Evolutionary conservation across 1,140 invertebrate genomes (phyloP).

Genomic region (Cydia pomonella): DNA sequence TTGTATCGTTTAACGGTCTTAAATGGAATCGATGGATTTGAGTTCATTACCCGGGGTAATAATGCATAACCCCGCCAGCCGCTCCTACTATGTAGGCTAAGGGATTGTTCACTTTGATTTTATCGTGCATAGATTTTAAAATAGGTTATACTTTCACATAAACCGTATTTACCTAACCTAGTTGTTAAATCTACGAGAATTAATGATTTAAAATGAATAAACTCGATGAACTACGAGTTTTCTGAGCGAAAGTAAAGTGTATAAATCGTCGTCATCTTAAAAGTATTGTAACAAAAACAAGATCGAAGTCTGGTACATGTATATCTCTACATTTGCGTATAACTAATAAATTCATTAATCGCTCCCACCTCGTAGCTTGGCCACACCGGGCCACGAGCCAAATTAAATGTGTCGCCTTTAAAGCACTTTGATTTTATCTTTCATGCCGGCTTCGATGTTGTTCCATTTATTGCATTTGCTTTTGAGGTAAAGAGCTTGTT

Average conservation of each 20-base stretch:
- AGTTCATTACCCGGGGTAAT: constrained; percentile 74
- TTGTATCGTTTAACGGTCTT: constrained; percentile 52
- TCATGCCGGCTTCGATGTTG: constrained; percentile 25
- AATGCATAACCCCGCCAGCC: constrained; percentile 59
- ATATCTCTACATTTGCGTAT: neutral
- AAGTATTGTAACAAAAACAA: no score
- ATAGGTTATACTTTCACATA: no score
- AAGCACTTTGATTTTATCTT: constrained; percentile 33
- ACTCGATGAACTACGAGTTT: no score
- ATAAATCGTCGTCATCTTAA: no score
- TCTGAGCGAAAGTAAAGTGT: no score
- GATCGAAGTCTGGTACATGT: no score
- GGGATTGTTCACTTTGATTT: constrained; percentile 26
- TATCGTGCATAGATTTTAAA: neutral
- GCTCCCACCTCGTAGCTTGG: neutral
- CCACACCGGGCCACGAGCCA: constrained; percentile 16
- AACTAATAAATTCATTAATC: neutral
- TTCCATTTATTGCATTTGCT: constrained; percentile 30
- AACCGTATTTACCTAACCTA: no score
- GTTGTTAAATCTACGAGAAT: no score
- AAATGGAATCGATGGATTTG: constrained; percentile 80
- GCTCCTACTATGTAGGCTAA: constrained; percentile 38
- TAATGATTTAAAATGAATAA: no score
- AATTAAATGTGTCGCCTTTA: constrained; percentile 32
- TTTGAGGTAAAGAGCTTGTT: constrained; percentile 23